Base-by-base conservation (phyloP, 2,888 invertebrate genomes). In the Globia sparganii region DNA sequence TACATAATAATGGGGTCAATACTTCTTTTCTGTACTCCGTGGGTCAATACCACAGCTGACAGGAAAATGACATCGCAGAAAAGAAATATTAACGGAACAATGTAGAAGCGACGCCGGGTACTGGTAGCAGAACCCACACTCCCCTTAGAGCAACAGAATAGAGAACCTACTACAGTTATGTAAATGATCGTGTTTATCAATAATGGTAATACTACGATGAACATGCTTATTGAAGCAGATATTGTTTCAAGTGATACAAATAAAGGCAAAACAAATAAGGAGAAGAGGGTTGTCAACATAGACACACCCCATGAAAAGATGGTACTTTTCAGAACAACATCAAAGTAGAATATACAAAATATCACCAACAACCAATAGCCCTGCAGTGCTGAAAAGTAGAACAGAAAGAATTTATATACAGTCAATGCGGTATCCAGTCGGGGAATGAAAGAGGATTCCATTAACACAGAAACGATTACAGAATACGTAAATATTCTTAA, bases 51-150 rank as follows among this genome's bases (percentile, higher is more conserved):
- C 9, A 40, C 5, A 34, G 3, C 21, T 3, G 21, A 72, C 15
- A 74, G 8, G 4, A 74, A 56, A 34, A 72, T 8, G 9, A 72
- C 25, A 21, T 71, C 73, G 28, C 73, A 40, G 13, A 73, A 70
- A 8, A 73, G 8, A 46, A 73, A 73, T 31, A 73, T 71, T 31
- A 77, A 43, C 3, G 61, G 53, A 1, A 76, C 76, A 56, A 77
- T 67, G 28, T 77, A 76, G 25, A 77, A 67, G 11, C 49, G 76
- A 67, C 66, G 76, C 49, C 77, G 53, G 4, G 53, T 62, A 25
- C 43, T 61, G 11, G 66, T 67, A 18, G 59, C 18, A 43, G n/a
- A 43, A 28, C 28, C 49, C 9, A 25, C 34, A 8, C n/a, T 67
- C 1, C 21, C 13, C 4, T 77, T 62, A 11, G n/a, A 53, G 18